Base-by-base conservation (phyloP, 2,888 invertebrate species). In the Chrysina gloriosa region DNA sequence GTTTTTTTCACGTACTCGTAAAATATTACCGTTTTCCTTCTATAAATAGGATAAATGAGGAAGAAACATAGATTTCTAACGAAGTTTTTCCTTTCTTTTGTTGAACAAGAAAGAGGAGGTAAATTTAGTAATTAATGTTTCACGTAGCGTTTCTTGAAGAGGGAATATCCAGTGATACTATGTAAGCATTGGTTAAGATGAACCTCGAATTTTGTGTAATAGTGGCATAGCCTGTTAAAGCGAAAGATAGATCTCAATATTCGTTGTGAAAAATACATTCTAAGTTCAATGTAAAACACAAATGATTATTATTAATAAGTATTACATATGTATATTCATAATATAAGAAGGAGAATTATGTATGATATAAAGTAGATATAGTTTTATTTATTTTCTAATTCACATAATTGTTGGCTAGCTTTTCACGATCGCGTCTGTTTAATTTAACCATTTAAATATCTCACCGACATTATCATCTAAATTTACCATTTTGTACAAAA, bases 251-350 rank as follows among this genome's bases (percentile, higher is more conserved):
- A 71, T 71, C 71, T 71, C 71, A 69, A 64, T 63, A 61, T 64
- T 65, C 66, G 69, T 71, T 70, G 71, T 70, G 68, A 71, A 52
- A 71, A 36, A 69, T 67, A 67, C 69, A 68, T 69, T 71, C 68
- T 71, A 68, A 64, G 67, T 71, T 69, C 65, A 71, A 54, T 50
- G 56, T 66, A 63, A 52, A 54, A 63, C 54, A 58, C 48, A 65
- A 65, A 65, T 56, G 56, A 66, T 58, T 66, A 66, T 48, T 48
- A 48, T 69, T 71, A 66, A 67, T 50, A 74, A 76, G 75, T 75
- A 75, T 75, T 74, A 75, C 71, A 73, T 72, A 75, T 75, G 72
- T 75, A 75, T 72, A 75, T 74, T 67, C 70, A 68, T 75, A 72
- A 71, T 69, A 50, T 69, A 68, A 72, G 63, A 64, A 67, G 70